Conservation (phyloP, 1,140 invertebrate genomes). For the Meloidogyne chitwoodi region DNA sequence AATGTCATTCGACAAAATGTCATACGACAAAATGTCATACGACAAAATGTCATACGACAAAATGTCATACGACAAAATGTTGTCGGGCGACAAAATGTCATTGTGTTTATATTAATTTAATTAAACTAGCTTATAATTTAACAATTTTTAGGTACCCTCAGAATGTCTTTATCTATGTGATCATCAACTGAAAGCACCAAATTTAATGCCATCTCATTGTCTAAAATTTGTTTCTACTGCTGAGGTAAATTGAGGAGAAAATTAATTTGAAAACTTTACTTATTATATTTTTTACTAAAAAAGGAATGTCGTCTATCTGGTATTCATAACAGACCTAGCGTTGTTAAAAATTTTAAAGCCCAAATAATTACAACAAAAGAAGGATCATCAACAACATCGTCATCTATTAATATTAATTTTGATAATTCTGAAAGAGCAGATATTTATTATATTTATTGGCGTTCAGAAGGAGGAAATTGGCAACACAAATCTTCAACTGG, state of each 20-base stretch:
- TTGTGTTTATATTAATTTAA: no score
- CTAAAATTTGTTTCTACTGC: neutral
- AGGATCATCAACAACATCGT: neutral
- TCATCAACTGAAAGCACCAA: neutral
- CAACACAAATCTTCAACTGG: neutral
- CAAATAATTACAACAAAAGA: neutral
- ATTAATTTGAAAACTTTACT: neutral
- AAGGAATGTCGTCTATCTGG: conserved; percentile 13
- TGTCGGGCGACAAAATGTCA: no score
- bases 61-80: no score
- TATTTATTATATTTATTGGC: conserved; percentile 20
- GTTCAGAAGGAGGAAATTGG: conserved; percentile 1
- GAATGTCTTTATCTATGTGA: conserved; percentile 20
- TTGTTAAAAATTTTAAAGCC: neutral
- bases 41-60: no score
- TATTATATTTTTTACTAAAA: neutral
- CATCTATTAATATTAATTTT: neutral
- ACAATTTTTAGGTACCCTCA: conserved; percentile 1
- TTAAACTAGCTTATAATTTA: no score
- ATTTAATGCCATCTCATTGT: conserved; percentile 7
- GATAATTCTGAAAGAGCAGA: conserved; percentile 4
- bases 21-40: no score
- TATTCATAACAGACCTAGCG: conserved; percentile 5
- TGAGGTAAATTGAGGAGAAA: neutral
- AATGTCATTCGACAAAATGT: no score